phyloP scores from a whole-genome alignment of 2,888 invertebrate genomes.

The Spodoptera littoralis region DNA sequence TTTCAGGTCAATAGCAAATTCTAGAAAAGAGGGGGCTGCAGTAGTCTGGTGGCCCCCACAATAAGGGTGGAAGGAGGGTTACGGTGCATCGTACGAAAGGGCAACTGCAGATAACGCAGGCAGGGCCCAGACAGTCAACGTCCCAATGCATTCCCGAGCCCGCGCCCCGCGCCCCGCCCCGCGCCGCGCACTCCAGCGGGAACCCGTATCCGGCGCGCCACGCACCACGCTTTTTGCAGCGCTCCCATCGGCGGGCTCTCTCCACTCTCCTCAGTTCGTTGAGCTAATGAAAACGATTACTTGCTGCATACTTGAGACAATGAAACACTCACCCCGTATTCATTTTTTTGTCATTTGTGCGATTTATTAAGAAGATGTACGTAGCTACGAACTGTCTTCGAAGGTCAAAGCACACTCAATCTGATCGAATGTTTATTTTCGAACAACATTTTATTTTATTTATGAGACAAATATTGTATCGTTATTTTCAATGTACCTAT shows the following conservation, averaged over 20 bases:
- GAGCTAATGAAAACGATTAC: slow-evolving; percentile 82
- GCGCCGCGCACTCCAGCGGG: slow-evolving; percentile 69
- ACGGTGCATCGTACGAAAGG: slow-evolving; percentile 88
- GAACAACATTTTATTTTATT: too few relatives aligned
- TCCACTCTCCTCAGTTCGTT: slow-evolving; percentile 73
- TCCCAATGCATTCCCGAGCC: slow-evolving; percentile 83
- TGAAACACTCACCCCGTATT: slow-evolving; percentile 50
- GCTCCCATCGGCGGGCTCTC: slow-evolving; percentile 63
- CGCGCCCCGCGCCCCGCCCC: slow-evolving; percentile 56
- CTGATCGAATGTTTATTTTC: too few relatives aligned
- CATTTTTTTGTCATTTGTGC: slow-evolving; percentile 22
- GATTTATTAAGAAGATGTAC: slow-evolving; percentile 15
- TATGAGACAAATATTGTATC: too few relatives aligned
- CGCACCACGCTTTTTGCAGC: slow-evolving; percentile 76
- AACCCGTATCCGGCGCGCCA: slow-evolving; percentile 81
- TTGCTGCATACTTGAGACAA: slow-evolving; percentile 81
- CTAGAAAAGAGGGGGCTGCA: slow-evolving; percentile 79
- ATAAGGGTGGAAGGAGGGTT: slow-evolving; percentile 81
- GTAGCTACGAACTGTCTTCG: background rate
- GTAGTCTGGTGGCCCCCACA: slow-evolving; percentile 74
- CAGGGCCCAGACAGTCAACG: slow-evolving; percentile 88
- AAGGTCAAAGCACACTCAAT: too few relatives aligned
- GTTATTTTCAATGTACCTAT: too few relatives aligned
- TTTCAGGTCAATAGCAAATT: slow-evolving; percentile 84
- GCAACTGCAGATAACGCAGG: slow-evolving; percentile 88